phyloP scores from a whole-genome alignment of 2,888 invertebrate genomes.

The Pristionchus japonicus region DNA sequence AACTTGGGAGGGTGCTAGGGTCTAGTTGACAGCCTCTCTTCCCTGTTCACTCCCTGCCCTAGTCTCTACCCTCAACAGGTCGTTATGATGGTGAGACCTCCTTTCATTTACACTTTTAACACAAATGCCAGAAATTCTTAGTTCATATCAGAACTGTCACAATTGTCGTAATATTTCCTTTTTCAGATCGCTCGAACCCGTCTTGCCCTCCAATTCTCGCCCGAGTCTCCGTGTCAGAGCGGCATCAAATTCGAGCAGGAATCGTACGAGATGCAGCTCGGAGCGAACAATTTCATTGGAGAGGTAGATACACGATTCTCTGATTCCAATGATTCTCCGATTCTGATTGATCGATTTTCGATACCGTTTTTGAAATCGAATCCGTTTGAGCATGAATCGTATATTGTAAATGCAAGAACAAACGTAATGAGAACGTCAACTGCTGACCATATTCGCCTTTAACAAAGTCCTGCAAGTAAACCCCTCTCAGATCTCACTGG shows the following conservation, averaged over 20 bases:
- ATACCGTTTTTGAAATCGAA: no score
- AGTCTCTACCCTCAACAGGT: neutral
- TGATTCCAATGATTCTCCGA: neutral
- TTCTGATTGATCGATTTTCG: neutral
- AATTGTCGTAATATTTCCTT: neutral
- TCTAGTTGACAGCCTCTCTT: neutral
- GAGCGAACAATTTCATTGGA: conserved; percentile 19
- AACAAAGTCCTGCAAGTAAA: neutral
- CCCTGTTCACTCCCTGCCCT: neutral
- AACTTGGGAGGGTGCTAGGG: neutral
- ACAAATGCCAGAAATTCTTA: no score
- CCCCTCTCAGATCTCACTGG: neutral
- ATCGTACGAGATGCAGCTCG: conserved; percentile 42
- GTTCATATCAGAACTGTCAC: neutral
- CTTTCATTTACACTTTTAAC: neutral
- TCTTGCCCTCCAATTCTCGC: conserved; percentile 29
- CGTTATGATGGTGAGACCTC: neutral
- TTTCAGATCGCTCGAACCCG: neutral
- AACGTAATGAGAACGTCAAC: no score
- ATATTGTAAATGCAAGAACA: no score
- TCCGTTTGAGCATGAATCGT: no score
- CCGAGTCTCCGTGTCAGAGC: conserved; percentile 9
- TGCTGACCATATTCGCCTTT: neutral
- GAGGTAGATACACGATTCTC: neutral
- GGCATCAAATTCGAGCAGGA: conserved; percentile 42